Conservation (phyloP, 1,140 invertebrate species). For the Pomacea maculata region DNA sequence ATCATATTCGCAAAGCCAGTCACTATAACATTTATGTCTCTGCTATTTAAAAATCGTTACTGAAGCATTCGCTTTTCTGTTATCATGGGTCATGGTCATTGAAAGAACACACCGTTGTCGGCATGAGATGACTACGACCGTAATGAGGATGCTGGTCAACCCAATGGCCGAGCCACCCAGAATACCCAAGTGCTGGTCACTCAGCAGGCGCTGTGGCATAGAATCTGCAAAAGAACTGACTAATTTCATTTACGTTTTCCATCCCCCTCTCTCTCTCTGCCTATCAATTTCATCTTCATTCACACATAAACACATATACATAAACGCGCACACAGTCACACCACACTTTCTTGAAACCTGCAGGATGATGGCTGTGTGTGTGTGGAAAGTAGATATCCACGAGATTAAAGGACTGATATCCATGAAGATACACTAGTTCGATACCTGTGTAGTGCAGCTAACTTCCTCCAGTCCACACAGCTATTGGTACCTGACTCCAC, state of each 20-base stretch:
- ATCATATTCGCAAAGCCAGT: too few species aligned
- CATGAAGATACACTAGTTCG: too few species aligned
- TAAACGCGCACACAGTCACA: neutral
- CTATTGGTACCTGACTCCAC: too few species aligned
- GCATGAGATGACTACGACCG: conserved; percentile 16
- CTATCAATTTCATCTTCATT: neutral
- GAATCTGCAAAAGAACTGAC: neutral
- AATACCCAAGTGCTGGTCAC: conserved; percentile 26
- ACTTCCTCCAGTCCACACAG: too few species aligned
- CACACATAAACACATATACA: neutral
- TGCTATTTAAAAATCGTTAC: too few species aligned
- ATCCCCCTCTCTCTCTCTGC: neutral
- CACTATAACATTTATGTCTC: too few species aligned
- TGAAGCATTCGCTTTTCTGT: too few species aligned
- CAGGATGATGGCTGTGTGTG: too few species aligned
- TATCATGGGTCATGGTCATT: neutral
- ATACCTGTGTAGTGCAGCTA: too few species aligned
- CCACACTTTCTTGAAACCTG: neutral
- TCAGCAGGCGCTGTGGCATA: neutral
- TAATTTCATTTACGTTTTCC: too few species aligned
- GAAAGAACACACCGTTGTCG: conserved; percentile 16
- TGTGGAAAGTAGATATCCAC: too few species aligned
- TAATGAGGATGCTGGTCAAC: conserved; percentile 25
- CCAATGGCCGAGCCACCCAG: conserved; percentile 23
- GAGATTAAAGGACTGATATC: too few species aligned